Conservation (phyloP, 2,113 vertebrate species). For the Zingel zingel region DNA sequence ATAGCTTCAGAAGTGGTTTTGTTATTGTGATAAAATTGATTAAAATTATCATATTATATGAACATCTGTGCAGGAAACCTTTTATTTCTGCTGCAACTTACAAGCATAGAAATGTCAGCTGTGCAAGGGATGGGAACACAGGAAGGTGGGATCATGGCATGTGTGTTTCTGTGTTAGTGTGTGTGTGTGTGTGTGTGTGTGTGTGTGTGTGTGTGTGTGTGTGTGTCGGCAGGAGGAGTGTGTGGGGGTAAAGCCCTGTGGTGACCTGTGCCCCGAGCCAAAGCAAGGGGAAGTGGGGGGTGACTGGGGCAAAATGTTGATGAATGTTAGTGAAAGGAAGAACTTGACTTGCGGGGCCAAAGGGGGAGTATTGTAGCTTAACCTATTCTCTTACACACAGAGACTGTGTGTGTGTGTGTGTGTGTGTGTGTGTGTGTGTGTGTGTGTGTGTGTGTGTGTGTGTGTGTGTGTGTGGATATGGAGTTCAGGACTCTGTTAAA, state of each 20-base stretch:
- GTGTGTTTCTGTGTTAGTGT: conserved; percentile 33
- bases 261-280: conserved; percentile 82
- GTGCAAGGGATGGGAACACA: conserved; percentile 63
- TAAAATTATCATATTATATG: not conserved
- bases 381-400: conserved; percentile 65
- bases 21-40: not conserved
- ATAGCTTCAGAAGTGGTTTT: not conserved
- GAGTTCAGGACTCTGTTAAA: conserved; percentile 22
- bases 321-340: conserved; percentile 80
- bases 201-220: conserved; percentile 43
- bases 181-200: conserved; percentile 58
- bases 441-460: conserved; percentile 42
- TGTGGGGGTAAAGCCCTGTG: conserved; percentile 76
- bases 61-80: conserved; percentile 22
- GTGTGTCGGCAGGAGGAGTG: conserved; percentile 62
- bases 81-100: conserved; percentile 32
- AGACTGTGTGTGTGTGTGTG: conserved; percentile 59
- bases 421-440: conserved; percentile 52
- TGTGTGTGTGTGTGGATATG: not conserved
- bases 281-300: conserved; percentile 83
- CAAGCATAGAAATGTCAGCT: conserved; percentile 62
- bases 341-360: conserved; percentile 86
- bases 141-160: conserved; percentile 49
- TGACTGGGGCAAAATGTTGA: conserved; percentile 64
- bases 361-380: conserved; percentile 79